Conservation (phyloP, 2,888 invertebrate species). For the Sylvicola cinctus region DNA sequence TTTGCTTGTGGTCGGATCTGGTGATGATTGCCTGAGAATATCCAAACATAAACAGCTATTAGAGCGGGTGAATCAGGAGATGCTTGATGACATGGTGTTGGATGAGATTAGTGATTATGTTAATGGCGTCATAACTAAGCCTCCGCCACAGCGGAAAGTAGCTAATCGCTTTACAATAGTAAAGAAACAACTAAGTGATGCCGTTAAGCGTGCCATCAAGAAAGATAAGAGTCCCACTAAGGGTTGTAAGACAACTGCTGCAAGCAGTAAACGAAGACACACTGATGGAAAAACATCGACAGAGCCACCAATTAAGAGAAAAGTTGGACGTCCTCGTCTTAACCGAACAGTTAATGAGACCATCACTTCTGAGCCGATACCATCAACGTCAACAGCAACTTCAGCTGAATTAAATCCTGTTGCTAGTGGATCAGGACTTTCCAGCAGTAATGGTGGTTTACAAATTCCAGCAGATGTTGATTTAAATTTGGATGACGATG, state of each 20-base stretch:
- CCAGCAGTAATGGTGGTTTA: background rate
- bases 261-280: no score
- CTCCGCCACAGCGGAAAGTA: background rate
- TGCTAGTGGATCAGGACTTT: conserved; percentile 18
- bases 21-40: conserved; percentile 53
- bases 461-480: no score
- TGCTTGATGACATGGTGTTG: conserved; percentile 58
- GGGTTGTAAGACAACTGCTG: no score
- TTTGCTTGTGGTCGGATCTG: conserved; percentile 56
- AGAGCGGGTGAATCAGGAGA: conserved; percentile 58
- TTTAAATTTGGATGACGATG: no score
- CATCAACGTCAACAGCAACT: conserved; percentile 11
- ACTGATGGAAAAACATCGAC: no score
- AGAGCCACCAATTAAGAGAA: background rate
- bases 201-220: background rate
- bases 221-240: background rate
- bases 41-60: conserved; percentile 43
- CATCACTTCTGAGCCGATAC: no score
- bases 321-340: background rate
- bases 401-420: conserved; percentile 25
- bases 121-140: background rate
- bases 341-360: no score
- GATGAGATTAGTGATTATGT: conserved; percentile 19
- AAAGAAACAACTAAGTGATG: no score
- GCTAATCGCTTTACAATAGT: no score